Conservation (phyloP, 2,113 vertebrate genomes). For the Oncorhynchus keta region DNA sequence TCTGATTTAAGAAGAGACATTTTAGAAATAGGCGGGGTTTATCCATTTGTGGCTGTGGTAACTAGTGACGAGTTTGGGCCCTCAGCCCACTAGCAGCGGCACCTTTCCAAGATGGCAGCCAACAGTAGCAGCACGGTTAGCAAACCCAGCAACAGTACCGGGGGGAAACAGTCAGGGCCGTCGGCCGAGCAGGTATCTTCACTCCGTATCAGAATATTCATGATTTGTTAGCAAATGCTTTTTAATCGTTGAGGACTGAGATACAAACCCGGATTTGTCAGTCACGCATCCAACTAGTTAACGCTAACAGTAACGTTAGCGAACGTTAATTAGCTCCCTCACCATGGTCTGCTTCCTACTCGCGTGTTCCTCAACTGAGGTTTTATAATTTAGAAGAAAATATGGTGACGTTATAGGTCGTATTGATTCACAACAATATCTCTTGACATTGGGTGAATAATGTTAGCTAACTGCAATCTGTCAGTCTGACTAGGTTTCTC, state of each 20-base stretch:
- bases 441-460: background rate
- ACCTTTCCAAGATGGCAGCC: conserved; percentile 78
- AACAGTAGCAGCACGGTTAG: conserved; percentile 73
- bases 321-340: no score
- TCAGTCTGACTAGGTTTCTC: background rate
- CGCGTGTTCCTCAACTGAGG: no score
- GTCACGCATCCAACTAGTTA: background rate
- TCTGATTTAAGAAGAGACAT: background rate
- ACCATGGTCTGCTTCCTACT: no score
- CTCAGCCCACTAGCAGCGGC: conserved; percentile 29
- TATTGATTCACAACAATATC: background rate
- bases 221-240: background rate
- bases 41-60: no score
- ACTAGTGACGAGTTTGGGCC: conserved; percentile 27
- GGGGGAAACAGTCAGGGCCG: conserved; percentile 66
- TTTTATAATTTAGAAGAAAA: no score
- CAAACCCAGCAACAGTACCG: conserved; percentile 56
- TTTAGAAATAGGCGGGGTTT: no score
- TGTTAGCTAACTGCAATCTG: background rate
- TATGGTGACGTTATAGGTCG: background rate
- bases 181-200: conserved; percentile 74
- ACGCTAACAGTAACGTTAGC: no score
- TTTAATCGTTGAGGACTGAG: background rate
- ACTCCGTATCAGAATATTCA: background rate
- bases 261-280: background rate